Base-by-base conservation (phyloP, 1,140 invertebrate species). In the Drosophila pruinosa region DNA sequence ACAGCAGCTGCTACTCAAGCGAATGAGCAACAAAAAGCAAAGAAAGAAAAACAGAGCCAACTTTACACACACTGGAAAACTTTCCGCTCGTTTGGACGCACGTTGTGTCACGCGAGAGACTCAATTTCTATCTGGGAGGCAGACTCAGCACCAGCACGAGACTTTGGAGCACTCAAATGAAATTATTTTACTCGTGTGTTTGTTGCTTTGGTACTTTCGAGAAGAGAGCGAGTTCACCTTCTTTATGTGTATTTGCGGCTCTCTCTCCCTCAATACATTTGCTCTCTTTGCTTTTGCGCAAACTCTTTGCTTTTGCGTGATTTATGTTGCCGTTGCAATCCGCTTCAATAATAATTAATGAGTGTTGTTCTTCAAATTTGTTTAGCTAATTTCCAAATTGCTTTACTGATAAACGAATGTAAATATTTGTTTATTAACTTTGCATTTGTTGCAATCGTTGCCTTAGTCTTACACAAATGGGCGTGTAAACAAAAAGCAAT, bases 91-190 rank as follows among this genome's bases (percentile, higher is more conserved):
- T 72, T 81, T 73, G 74, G 24, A 78, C 76, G 75, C 79, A 89
- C 85, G 86, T 89, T 89, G 78, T 88, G 69, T 72, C 88, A 76
- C 81, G 64, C 71, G 48, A 82, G 81, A 89, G 71, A 89, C 65
- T 68, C 78, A 89, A 88, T 88, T 77, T 88, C 73, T 73, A 79
- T 88, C 78, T 78, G 73, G 56, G 34, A 53, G 52, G 68, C 72
- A 65, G 59, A 59, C 63, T 56, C 50, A 71, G 38, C 47, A 38
- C 43, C 63, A 72, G 68, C 61, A 79, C 54, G 73, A 61, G 64
- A 77, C 64, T 79, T 74, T 59, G 69, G 59, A 65, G 67, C 68
- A 58, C 50, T 36, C 31, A 48, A 54, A 31, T 28, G 31, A 28
- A 56, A 17, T 70, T 54, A 53, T 22, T 14, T 10, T 34, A 26